Base-by-base conservation (phyloP, 2,113 vertebrate species). In the Ivindomyrus marchei region DNA sequence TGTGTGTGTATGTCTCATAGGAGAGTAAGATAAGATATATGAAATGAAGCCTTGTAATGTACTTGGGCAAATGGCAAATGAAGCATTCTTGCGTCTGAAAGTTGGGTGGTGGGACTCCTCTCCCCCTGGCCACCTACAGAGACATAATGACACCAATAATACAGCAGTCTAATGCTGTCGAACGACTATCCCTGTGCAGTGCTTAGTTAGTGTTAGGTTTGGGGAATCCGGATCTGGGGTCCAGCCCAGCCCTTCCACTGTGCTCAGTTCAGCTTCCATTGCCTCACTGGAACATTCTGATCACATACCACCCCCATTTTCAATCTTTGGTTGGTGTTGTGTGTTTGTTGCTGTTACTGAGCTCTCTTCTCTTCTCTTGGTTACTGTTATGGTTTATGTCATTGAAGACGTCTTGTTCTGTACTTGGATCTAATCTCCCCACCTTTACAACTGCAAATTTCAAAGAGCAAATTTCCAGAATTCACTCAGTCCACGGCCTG, bases 1-100 rank as follows among this genome's bases (percentile, higher is more conserved):
- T 86, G 89, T 88, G 88, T 52, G 50, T 90, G 87, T 52, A 80
- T 53, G 90, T 89, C 56, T 86, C 87, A 66, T 17, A 47, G 42
- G 50, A 88, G 52, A 3, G 10, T 49, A 49, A 17, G 50, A 56
- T 56, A 17, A 56, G 17, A 56, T 56, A 56, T 56, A 56, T 19
- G 52, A 56, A 56, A 56, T 56, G 52, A 21, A 56, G 17, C 52
- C 52, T 53, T 53, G 13, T 2, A 19, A 17, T 53, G 13, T 53
- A 50, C 49, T 50, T 50, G 49, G 49, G 11, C 50, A 52, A 52
- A 52, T 52, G 50, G 50, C 50, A 52, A 52, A 52, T 52, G 15
- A 52, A 52, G 50, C 50, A 52, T 17, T 15, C 13, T 52, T 17
- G 15, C 3, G 1, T n/a, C 58, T 62, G 58, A 19, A 62, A 62